These are phyloP conservation scores for Meandrusa payeni DNA, from an alignment of 2,888 invertebrate species.

Conservation along the genomic window DNA sequence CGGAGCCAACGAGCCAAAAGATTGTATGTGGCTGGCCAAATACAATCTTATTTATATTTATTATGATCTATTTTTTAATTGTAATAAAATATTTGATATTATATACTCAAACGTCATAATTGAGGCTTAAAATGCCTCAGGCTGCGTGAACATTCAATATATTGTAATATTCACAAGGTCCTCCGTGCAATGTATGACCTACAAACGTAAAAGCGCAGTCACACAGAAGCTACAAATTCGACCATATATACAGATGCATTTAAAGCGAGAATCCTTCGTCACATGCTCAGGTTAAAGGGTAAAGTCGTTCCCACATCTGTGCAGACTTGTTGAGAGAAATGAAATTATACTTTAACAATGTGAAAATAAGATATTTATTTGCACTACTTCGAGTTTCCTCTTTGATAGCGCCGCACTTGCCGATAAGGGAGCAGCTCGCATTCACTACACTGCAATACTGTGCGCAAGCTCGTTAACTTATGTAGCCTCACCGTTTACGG, in stretches of 20 bases:
- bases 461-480: slow-evolving; percentile 51
- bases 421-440: slow-evolving; percentile 56
- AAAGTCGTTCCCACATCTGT: slow-evolving; percentile 54
- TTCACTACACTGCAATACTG: slow-evolving; percentile 43
- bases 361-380: slow-evolving; percentile 48
- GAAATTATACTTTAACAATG: slow-evolving; percentile 51
- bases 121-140: slow-evolving; percentile 31
- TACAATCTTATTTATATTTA: no score
- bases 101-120: no score
- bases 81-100: no score
- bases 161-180: slow-evolving; percentile 57
- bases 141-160: slow-evolving; percentile 42
- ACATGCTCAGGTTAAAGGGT: slow-evolving; percentile 58
- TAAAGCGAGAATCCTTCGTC: slow-evolving; percentile 52
- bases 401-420: slow-evolving; percentile 60
- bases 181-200: slow-evolving; percentile 63
- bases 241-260: slow-evolving; percentile 46
- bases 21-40: no score
- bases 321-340: slow-evolving; percentile 37
- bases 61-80: no score
- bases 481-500: slow-evolving; percentile 54
- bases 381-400: slow-evolving; percentile 43
- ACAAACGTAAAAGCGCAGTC: slow-evolving; percentile 44
- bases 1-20: no score
- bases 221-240: slow-evolving; percentile 38